Conservation (phyloP, 2,797 vertebrate genomes). For the Sandelia bainsii region DNA sequence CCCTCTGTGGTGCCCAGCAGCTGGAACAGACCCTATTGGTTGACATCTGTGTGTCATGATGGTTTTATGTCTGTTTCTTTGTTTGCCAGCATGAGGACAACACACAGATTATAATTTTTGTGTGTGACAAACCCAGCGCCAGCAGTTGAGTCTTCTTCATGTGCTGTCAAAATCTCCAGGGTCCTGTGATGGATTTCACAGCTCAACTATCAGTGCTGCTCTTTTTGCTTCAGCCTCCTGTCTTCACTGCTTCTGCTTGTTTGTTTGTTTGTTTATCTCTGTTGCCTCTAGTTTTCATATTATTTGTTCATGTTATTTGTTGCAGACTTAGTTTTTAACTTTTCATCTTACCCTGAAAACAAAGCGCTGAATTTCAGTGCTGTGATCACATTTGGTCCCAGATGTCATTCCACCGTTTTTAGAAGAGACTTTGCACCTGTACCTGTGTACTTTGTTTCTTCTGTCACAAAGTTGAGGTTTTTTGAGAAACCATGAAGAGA, state of each 20-base stretch:
- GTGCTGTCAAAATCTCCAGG: conserved; percentile 31
- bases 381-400: conserved; percentile 5
- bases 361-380: background rate
- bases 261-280: conserved; percentile 6
- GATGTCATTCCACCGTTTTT: conserved; percentile 4
- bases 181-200: conserved; percentile 17
- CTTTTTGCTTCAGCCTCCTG: background rate
- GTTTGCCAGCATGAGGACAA: conserved; percentile 32
- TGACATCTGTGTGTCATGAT: conserved; percentile 29
- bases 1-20: conserved; percentile 55
- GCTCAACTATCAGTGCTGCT: conserved; percentile 1
- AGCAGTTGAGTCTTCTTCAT: conserved; percentile 25
- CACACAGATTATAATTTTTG: background rate
- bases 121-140: conserved; percentile 21
- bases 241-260: background rate
- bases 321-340: conserved; percentile 19
- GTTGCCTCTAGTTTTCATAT: background rate
- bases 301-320: conserved; percentile 6
- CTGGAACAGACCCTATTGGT: conserved; percentile 53
- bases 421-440: background rate
- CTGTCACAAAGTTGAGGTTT: conserved; percentile 21
- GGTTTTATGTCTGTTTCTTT: conserved; percentile 42
- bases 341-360: background rate
- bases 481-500: conserved; percentile 17
- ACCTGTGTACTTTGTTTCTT: conserved; percentile 12